phyloP scores from a whole-genome alignment of 1,140 invertebrate genomes.

The Lepidotrigona ventralis region DNA sequence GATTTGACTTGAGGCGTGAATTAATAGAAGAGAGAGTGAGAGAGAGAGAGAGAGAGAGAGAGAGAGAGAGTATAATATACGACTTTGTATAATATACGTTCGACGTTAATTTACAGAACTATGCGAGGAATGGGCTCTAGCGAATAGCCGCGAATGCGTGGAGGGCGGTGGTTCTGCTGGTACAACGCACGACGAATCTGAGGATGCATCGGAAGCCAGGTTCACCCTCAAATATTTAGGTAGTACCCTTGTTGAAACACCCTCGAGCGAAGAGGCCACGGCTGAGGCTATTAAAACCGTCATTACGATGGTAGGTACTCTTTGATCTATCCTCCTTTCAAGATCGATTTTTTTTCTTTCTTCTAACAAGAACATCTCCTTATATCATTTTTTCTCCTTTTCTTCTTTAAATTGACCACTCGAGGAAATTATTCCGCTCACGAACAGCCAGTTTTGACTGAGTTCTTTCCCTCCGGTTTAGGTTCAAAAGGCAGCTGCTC shows the following conservation, averaged over 20 bases:
- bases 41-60: not conserved
- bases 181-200: constrained; percentile 79
- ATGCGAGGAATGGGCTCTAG: constrained; percentile 88
- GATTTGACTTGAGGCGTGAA: not conserved
- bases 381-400: too few relatives aligned
- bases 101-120: constrained; percentile 82
- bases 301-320: constrained; percentile 81
- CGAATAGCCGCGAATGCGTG: constrained; percentile 82
- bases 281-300: constrained; percentile 87
- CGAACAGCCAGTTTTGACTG: too few relatives aligned
- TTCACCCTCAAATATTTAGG: constrained; percentile 89
- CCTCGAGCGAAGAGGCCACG: constrained; percentile 83
- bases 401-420: too few relatives aligned
- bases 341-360: too few relatives aligned
- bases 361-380: too few relatives aligned
- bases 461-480: too few relatives aligned
- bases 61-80: not conserved
- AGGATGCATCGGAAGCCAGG: constrained; percentile 81
- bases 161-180: constrained; percentile 81
- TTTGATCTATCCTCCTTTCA: not conserved
- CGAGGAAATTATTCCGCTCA: too few relatives aligned
- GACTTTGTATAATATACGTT: constrained; percentile 28
- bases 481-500: too few relatives aligned
- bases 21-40: not conserved
- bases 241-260: constrained; percentile 84